Conservation (phyloP, 1,140 invertebrate species). For the Drosophila punjabiensis region DNA sequence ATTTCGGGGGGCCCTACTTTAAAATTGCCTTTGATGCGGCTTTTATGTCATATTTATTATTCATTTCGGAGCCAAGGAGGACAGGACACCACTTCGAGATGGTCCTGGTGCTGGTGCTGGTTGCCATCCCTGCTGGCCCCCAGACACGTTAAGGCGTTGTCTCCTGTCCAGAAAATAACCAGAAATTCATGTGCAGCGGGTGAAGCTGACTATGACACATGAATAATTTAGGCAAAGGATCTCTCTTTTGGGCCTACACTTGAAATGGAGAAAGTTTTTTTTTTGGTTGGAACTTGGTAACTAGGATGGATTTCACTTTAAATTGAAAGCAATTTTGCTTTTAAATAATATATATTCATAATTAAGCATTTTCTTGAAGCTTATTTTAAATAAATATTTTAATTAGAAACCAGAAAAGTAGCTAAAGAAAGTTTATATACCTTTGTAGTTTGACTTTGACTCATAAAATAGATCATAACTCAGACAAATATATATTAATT, state of each 20-base stretch:
- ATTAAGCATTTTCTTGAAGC: not conserved
- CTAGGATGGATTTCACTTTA: not conserved
- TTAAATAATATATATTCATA: not conserved
- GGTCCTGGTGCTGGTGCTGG: not conserved
- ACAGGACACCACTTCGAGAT: not conserved
- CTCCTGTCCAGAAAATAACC: constrained; percentile 39
- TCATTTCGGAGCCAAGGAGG: constrained; percentile 45
- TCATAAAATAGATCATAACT: too few species aligned
- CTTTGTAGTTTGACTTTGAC: too few species aligned
- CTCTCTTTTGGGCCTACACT: constrained; percentile 14
- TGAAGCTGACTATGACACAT: constrained; percentile 61
- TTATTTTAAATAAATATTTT: not conserved
- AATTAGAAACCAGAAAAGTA: too few species aligned
- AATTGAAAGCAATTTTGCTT: too few species aligned
- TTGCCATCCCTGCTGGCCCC: not conserved
- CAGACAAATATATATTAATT: too few species aligned
- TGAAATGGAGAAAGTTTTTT: constrained; percentile 3
- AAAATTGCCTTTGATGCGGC: constrained; percentile 78
- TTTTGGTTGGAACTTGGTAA: not conserved
- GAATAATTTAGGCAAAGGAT: constrained; percentile 38
- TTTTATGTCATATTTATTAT: constrained; percentile 83
- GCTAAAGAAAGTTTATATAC: too few species aligned
- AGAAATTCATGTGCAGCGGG: constrained; percentile 60
- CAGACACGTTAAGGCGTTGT: constrained; percentile 67
- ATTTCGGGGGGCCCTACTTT: constrained; percentile 60